These are phyloP conservation scores for Lamproptera curius DNA, from an alignment of 2,888 invertebrate genomes.

Conservation along the genomic window DNA sequence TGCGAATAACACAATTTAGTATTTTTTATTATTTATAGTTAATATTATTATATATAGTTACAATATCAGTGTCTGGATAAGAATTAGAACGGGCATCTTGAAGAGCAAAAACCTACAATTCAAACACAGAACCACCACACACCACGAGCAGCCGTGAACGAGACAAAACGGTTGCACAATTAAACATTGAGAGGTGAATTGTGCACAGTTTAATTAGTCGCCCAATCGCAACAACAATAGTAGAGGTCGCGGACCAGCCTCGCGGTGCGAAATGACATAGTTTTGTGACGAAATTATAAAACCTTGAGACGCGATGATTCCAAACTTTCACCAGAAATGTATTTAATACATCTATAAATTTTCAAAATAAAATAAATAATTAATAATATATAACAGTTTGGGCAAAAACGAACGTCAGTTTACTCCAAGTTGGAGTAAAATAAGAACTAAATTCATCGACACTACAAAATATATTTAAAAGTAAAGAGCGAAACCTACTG, in stretches of 20 bases:
- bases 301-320: too few species aligned
- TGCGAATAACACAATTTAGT: background rate
- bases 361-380: too few species aligned
- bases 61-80: background rate
- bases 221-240: constrained; percentile 18
- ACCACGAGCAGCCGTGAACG: background rate
- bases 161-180: constrained; percentile 13
- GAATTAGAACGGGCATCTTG: background rate
- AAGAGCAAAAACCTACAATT: background rate
- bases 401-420: too few species aligned
- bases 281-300: constrained; percentile 4
- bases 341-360: too few species aligned
- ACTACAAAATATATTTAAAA: too few species aligned
- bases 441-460: too few species aligned
- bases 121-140: background rate
- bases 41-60: background rate
- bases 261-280: constrained; percentile 12
- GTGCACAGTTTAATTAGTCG: constrained; percentile 18
- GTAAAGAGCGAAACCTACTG: too few species aligned
- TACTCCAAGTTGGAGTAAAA: too few species aligned
- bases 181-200: constrained; percentile 11
- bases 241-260: constrained; percentile 16
- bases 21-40: background rate
- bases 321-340: too few species aligned
- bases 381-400: too few species aligned